Evolutionary conservation across 2,113 vertebrate genomes (phyloP).

Genomic region (Panthera tigris): DNA sequence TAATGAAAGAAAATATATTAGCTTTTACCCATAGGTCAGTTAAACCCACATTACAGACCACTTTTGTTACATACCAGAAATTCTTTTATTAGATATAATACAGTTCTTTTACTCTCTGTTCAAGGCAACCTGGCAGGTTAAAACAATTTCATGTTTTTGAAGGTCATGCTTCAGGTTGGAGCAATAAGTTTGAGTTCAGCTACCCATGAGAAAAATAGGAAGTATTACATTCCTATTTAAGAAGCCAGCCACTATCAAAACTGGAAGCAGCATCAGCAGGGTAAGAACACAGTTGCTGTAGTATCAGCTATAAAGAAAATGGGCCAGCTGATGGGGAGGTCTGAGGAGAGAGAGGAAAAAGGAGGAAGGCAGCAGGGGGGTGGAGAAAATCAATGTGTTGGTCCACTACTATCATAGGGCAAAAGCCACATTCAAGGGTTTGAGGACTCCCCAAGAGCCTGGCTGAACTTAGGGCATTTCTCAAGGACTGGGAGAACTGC

Average conservation of each 20-base stretch:
- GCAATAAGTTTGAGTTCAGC: conserved; percentile 29
- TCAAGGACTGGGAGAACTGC: background rate
- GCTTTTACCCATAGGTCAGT: conserved; percentile 16
- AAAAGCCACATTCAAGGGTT: background rate
- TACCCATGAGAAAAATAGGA: background rate
- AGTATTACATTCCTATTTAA: conserved; percentile 12
- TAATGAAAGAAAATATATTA: conserved; percentile 57
- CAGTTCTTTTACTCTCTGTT: background rate
- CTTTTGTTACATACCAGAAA: conserved; percentile 48
- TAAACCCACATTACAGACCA: conserved; percentile 36
- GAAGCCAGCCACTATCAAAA: background rate
- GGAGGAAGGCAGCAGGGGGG: too few relatives aligned
- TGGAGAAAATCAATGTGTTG: background rate
- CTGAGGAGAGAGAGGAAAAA: background rate
- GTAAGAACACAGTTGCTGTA: background rate
- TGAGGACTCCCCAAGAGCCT: background rate
- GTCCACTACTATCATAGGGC: background rate
- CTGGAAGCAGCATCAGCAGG: background rate
- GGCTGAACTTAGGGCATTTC: background rate
- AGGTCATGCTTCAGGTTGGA: conserved; percentile 27
- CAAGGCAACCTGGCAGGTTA: conserved; percentile 27
- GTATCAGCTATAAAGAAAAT: conserved; percentile 14
- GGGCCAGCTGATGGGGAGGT: background rate
- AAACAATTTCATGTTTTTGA: conserved; percentile 59
- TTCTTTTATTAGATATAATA: conserved; percentile 42